Evolutionary conservation across 2,113 vertebrate species (phyloP).

Genomic region (Nannobrachium achirus): DNA sequence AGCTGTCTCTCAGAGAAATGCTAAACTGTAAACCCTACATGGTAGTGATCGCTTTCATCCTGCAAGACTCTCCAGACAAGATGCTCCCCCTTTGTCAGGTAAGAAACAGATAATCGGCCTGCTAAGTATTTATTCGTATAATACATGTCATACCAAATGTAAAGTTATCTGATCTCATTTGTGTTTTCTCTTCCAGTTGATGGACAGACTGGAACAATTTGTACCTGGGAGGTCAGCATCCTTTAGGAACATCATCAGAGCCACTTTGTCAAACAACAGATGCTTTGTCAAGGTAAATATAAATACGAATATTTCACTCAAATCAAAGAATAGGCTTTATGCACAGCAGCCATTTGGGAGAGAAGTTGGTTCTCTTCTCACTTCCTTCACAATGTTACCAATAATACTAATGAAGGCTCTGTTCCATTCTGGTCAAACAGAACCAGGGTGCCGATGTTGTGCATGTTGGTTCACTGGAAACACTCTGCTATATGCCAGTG

Average conservation of each 20-base stretch:
- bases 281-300: conserved; percentile 74
- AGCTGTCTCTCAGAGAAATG: not conserved
- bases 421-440: too few relatives aligned
- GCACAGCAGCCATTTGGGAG: too few relatives aligned
- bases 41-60: conserved; percentile 83
- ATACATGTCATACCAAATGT: not conserved
- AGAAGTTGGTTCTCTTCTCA: too few relatives aligned
- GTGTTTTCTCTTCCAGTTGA: conserved; percentile 59
- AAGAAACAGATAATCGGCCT: conserved; percentile 21
- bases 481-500: too few relatives aligned
- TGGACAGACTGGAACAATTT: conserved; percentile 55
- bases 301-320: not conserved
- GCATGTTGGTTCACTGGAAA: too few relatives aligned
- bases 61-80: conserved; percentile 79
- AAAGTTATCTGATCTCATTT: not conserved
- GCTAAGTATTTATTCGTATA: too few relatives aligned
- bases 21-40: conserved; percentile 80
- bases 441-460: too few relatives aligned
- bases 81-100: conserved; percentile 85
- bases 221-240: conserved; percentile 51
- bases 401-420: too few relatives aligned
- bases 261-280: not conserved
- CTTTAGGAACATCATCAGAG: conserved; percentile 32
- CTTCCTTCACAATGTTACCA: too few relatives aligned
- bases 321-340: too few relatives aligned